Conservation (phyloP, 2,113 vertebrate species). For the Trinectes maculatus region DNA sequence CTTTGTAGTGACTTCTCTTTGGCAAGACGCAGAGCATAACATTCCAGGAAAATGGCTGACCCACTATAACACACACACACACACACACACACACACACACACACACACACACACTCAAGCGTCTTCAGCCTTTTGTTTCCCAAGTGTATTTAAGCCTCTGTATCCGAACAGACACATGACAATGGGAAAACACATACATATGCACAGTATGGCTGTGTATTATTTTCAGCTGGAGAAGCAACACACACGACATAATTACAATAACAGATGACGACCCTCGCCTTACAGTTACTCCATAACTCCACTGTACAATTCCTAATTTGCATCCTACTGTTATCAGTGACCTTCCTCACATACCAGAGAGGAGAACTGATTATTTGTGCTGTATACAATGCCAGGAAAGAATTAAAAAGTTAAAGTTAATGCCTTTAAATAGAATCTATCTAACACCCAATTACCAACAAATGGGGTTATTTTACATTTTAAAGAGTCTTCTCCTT, state of each 20-base stretch:
- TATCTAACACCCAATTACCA: no score
- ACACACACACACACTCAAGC: constrained; percentile 46
- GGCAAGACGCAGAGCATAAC: constrained; percentile 72
- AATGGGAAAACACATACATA: neutral
- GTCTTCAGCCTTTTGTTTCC: constrained; percentile 49
- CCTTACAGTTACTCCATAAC: neutral
- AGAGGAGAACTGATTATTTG: neutral
- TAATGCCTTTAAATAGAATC: no score
- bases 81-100: constrained; percentile 11
- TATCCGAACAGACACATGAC: constrained; percentile 33
- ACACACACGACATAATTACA: neutral
- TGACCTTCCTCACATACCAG: neutral
- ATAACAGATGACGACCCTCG: neutral
- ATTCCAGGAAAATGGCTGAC: constrained; percentile 81
- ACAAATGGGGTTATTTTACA: no score
- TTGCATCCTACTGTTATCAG: neutral
- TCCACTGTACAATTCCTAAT: neutral
- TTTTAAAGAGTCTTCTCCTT: no score
- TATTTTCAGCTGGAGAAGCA: neutral
- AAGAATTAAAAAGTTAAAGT: neutral
- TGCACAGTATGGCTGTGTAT: neutral
- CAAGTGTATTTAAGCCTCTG: neutral
- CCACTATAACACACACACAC: constrained; percentile 73
- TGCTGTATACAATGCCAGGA: no score
- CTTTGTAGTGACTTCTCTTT: constrained; percentile 80